Evolutionary conservation across 2,113 vertebrate genomes (phyloP), one percentile per base, ranked within the genome.

Genomic region (Chloropsis hardwickii): DNA sequence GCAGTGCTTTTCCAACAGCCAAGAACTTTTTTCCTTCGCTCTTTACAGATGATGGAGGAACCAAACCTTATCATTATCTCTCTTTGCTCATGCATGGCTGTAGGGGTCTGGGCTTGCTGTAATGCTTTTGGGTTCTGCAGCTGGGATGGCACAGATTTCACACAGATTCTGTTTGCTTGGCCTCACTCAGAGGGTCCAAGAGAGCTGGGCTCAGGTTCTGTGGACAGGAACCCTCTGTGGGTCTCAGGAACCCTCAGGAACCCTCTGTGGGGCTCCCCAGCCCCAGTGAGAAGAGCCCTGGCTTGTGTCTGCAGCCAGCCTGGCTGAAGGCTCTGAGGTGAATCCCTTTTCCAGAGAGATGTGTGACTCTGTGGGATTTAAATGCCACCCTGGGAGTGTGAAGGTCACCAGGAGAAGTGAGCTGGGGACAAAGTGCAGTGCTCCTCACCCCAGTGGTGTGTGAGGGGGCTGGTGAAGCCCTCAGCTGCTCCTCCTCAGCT

Each of bases 391-490:
- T 14, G 72, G 5, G 37, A 44, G 11, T 1, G 8, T 12, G 64
- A 48, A 54, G 54, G 83, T 64, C 3, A 0, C 1, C 3, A 31
- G 58, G 50, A 87, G 54, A 40, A 44, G 8, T 3, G 42, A 12
- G 28, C 4, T 9, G 45, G 53, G n/a, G 33, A 11, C 14, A 6
- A 25, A 74, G 56, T 29, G 51, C 57, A 17, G 35, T 22, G 78
- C 58, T 40, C 0, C 47, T 33, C 12, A 4, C 2, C 19, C 50
- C 9, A 9, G 16, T 2, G 31, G 3, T 2, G 22, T 10, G 2
- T 3, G 12, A 17, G 40, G 71, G 71, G 11, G 25, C 31, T 48
- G 2, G 10, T 4, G 66, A 3, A 0, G 42, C 56, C 65, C 81
- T 18, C 31, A 64, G 27, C 57, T 42, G 62, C 37, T 37, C 39